Base-by-base conservation (phyloP, 2,113 vertebrate genomes). In the cattle (Bos taurus) region DNA sequence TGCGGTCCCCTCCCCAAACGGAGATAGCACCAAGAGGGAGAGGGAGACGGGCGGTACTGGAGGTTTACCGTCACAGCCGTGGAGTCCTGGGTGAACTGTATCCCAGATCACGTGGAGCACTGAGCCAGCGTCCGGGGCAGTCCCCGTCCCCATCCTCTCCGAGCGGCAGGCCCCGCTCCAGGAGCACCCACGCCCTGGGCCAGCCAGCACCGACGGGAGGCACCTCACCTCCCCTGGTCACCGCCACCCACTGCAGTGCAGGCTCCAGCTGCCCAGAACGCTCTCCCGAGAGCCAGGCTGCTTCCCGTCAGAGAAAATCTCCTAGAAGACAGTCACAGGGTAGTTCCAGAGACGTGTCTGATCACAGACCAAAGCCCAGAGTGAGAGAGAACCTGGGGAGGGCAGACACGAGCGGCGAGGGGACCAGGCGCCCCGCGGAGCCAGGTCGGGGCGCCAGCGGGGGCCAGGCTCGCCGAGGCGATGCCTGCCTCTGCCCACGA, bases 51-150 rank as follows among this genome's bases (percentile, higher is more conserved):
- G 90, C 94, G 67, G 62, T 91, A 97, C 96, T 93, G 67, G 82
- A 98, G 96, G 95, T 96, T 98, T 97, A 96, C 83, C 87, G 90
- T 97, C 97, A 97, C 0, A 33, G 93, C 54, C 48, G 9, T 82
- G 62, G 40, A 5, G 10, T 46, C 83, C 28, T 0, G 3, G 50
- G 48, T 13, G 43, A 50, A 80, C 64, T 33, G 33, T 15, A 23
- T 52, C 56, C 19, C 23, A 7, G 67, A 21, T 16, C 1, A 0
- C 5, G 21, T 23, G 7, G 57, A 28, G 33, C 1, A 2, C 30
- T 33, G 33, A 16, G 15, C 11, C 26, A 43, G 33, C 0, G 8
- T 40, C 77, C 14, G 14, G 1, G 2, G 50, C 3, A 23, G n/a
- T 1, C n/a, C 16, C 83, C 1, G 2, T 17, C 33, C 40, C 67